Conservation (phyloP, 2,888 invertebrate species). For the Teleogryllus oceanicus region DNA sequence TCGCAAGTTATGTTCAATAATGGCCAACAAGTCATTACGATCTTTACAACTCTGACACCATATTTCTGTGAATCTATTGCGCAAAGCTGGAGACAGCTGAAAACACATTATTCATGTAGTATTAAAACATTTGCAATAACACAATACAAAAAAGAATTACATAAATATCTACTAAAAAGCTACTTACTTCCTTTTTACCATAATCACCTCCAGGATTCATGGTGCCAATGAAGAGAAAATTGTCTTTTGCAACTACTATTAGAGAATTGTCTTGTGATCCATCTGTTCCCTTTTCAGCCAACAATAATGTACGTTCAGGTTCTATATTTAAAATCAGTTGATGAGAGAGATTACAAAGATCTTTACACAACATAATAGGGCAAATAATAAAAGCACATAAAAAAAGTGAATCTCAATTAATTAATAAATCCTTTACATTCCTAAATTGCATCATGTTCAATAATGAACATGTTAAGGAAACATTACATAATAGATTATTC, state of each 20-base stretch:
- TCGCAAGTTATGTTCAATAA: constrained; percentile 75
- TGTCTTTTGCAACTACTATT: constrained; percentile 56
- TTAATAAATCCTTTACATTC: too few species aligned
- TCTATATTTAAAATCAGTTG: constrained; percentile 52
- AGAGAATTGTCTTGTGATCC: constrained; percentile 59
- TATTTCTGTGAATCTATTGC: constrained; percentile 98
- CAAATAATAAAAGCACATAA: too few species aligned
- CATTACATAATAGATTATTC: too few species aligned
- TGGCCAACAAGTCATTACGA: constrained; percentile 69
- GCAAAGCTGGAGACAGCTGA: constrained; percentile 84
- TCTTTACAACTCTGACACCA: constrained; percentile 85
- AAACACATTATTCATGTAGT: constrained; percentile 30
- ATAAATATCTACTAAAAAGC: not conserved
- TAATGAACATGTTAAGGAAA: too few species aligned
- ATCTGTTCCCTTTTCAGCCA: constrained; percentile 84
- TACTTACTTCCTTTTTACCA: constrained; percentile 86
- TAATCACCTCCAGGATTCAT: constrained; percentile 99
- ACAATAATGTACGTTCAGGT: constrained; percentile 82
- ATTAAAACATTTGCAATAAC: not conserved
- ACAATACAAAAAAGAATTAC: not conserved
- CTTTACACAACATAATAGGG: too few species aligned
- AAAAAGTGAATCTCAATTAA: too few species aligned
- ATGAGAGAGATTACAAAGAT: too few species aligned
- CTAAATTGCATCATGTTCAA: too few species aligned
- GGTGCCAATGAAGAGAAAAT: constrained; percentile 91